These are phyloP conservation scores for Psococerastis gibbosa DNA, from an alignment of 2,888 invertebrate species.

Conservation along the genomic window DNA sequence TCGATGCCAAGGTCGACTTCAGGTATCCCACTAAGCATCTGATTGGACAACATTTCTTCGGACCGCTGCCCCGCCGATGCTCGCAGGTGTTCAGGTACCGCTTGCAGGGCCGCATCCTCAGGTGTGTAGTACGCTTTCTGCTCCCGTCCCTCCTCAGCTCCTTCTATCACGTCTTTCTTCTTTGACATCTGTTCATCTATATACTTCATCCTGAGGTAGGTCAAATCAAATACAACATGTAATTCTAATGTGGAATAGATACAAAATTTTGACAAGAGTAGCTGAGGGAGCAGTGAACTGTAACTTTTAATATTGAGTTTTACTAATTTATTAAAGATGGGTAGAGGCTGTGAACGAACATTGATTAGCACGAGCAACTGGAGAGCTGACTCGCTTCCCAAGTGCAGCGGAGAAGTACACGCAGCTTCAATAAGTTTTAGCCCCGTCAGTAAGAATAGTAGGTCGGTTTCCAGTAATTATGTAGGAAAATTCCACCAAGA, in stretches of 20 bases:
- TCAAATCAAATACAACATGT: slow-evolving; percentile 10
- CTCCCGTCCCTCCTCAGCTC: slow-evolving; percentile 20
- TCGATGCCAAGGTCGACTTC: slow-evolving; percentile 99
- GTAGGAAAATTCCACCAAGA: too few species aligned
- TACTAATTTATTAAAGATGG: not conserved
- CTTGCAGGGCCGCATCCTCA: slow-evolving; percentile 75
- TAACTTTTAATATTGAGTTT: not conserved
- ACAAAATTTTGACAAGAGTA: slow-evolving; percentile 3
- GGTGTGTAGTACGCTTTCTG: slow-evolving; percentile 48
- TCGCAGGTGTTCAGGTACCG: slow-evolving; percentile 74
- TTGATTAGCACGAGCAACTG: too few species aligned
- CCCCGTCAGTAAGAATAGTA: too few species aligned
- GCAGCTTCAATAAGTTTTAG: too few species aligned
- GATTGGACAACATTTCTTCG: slow-evolving; percentile 98
- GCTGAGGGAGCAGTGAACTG: not conserved
- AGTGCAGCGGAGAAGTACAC: too few species aligned
- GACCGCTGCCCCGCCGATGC: slow-evolving; percentile 72
- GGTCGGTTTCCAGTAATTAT: too few species aligned
- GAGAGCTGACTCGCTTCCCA: too few species aligned
- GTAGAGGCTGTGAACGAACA: too few species aligned
- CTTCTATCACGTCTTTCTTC: slow-evolving; percentile 45
- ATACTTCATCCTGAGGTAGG: slow-evolving; percentile 41
- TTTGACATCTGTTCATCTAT: slow-evolving; percentile 78
- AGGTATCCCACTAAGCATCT: slow-evolving; percentile 98
- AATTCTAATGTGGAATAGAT: slow-evolving; percentile 11